Evolutionary conservation across 2,113 vertebrate species (phyloP).

Genomic region (Artemisiospiza belli): DNA sequence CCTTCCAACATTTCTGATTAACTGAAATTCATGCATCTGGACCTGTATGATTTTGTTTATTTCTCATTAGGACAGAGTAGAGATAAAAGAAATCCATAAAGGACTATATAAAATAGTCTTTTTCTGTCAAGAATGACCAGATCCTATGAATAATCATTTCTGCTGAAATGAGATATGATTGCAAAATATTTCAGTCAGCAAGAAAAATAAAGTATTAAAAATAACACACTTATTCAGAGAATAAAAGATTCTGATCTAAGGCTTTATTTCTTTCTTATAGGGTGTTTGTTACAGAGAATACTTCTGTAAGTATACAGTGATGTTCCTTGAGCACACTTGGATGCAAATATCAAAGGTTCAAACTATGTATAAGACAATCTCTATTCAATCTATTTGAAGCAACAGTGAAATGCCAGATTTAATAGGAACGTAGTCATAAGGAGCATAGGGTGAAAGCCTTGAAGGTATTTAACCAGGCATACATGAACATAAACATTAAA

Average conservation of each 20-base stretch:
- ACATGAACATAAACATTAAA: not conserved
- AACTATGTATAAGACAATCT: not conserved
- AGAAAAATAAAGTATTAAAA: not conserved
- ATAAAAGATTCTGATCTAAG: not conserved
- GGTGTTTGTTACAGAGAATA: not conserved
- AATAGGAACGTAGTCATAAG: not conserved
- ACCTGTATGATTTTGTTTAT: not conserved
- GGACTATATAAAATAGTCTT: not conserved
- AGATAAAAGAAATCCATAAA: not conserved
- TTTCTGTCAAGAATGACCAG: not conserved
- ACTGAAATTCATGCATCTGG: not conserved
- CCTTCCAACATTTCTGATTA: not conserved
- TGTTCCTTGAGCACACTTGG: not conserved
- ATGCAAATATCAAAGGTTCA: conserved; percentile 59
- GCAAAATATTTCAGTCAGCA: not conserved
- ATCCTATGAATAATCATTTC: not conserved
- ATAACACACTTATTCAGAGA: not conserved
- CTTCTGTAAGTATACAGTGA: not conserved
- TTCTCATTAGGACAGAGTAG: not conserved
- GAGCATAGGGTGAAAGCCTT: not conserved
- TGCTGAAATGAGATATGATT: not conserved
- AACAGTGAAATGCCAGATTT: conserved; percentile 49
- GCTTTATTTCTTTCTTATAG: not conserved
- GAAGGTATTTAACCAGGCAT: conserved; percentile 17
- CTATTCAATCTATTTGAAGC: conserved; percentile 19